Conservation (phyloP, 2,888 invertebrate species). For the Rugalucina vietnamica region DNA sequence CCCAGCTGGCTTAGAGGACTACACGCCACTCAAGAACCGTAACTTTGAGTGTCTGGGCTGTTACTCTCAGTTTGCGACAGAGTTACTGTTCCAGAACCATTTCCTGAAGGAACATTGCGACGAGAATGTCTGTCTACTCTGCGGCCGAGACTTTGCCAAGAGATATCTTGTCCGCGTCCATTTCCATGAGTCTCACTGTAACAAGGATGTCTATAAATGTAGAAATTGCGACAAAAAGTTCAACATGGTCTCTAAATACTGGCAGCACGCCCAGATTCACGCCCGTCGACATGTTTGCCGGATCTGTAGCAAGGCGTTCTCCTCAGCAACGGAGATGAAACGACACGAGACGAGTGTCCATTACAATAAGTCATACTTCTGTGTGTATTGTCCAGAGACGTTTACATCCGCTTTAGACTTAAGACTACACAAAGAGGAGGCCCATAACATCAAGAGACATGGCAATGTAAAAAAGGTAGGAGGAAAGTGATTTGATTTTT, state of each 20-base stretch:
- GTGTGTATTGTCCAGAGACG: constrained; percentile 4
- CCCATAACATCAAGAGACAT: neutral
- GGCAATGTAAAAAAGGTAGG: too few species aligned
- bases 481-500: too few species aligned
- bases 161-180: neutral
- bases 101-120: neutral
- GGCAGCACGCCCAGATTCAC: neutral
- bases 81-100: neutral
- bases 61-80: neutral
- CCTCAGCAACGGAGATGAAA: neutral
- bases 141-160: neutral
- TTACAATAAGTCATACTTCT: neutral
- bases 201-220: neutral
- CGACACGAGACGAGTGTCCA: neutral
- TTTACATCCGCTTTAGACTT: neutral
- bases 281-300: neutral
- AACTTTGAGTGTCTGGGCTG: neutral
- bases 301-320: neutral
- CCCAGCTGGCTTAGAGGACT: neutral
- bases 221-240: neutral
- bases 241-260: neutral
- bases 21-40: neutral
- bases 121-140: neutral
- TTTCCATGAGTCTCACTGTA: neutral
- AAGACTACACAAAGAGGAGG: neutral